Conservation (phyloP, 2,888 invertebrate genomes). For the Euplexia lucipara region DNA sequence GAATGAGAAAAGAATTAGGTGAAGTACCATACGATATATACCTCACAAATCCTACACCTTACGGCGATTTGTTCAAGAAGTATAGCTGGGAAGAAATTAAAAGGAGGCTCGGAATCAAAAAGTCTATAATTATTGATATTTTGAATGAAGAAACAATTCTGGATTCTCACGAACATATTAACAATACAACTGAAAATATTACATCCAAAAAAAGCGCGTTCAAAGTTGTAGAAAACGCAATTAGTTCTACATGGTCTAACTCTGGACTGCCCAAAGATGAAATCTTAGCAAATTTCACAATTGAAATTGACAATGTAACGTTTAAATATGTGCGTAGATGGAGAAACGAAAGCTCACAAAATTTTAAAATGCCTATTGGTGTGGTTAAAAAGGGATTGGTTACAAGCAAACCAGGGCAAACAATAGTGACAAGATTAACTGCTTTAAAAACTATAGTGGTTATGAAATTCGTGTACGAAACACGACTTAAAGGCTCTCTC, state of each 20-base stretch:
- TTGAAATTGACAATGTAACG: constrained; percentile 69
- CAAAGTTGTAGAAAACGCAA: constrained; percentile 70
- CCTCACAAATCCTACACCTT: constrained; percentile 79
- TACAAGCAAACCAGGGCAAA: constrained; percentile 71
- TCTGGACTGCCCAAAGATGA: constrained; percentile 73
- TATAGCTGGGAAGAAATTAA: constrained; percentile 77
- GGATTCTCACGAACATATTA: constrained; percentile 71
- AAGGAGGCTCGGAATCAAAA: constrained; percentile 71
- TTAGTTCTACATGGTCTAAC: constrained; percentile 73
- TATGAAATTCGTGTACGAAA: constrained; percentile 73
- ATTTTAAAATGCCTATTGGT: constrained; percentile 67
- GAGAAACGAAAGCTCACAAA: constrained; percentile 69
- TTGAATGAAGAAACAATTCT: constrained; percentile 70
- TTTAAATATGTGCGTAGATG: constrained; percentile 72
- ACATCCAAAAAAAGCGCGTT: constrained; percentile 64
- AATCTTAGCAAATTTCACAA: constrained; percentile 67
- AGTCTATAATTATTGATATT: constrained; percentile 71
- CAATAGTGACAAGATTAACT: constrained; percentile 67
- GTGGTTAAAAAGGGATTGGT: constrained; percentile 64
- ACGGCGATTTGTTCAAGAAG: constrained; percentile 74
- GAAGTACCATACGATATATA: constrained; percentile 77
- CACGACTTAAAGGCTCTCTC: constrained; percentile 73
- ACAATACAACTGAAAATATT: constrained; percentile 71
- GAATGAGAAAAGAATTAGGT: constrained; percentile 76
- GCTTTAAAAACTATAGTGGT: constrained; percentile 74